Evolutionary conservation across 2,113 vertebrate species (phyloP).

Genomic region (Tenebrosternarchus preto): DNA sequence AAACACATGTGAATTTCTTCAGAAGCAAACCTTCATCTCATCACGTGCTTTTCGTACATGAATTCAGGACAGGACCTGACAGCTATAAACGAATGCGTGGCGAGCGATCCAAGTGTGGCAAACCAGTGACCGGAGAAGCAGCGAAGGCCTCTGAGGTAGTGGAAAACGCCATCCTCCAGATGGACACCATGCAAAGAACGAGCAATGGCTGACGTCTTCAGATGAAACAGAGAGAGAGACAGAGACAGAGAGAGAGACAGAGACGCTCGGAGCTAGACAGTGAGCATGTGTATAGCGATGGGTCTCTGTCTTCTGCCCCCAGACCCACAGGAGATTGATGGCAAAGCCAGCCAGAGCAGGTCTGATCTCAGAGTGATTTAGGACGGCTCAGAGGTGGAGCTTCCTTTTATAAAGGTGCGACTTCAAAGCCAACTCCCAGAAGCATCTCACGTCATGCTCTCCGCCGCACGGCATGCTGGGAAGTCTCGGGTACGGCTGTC

Average conservation of each 20-base stretch:
- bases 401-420: constrained; percentile 43
- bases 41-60: no score
- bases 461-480: background rate
- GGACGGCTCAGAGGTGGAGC: constrained; percentile 38
- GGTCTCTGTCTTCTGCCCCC: no score
- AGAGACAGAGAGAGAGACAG: background rate
- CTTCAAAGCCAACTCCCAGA: constrained; percentile 63
- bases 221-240: background rate
- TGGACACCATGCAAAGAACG: background rate
- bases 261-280: background rate
- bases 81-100: no score
- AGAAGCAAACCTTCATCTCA: no score
- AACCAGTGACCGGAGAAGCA: background rate
- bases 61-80: no score
- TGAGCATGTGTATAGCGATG: background rate
- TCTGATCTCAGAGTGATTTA: constrained; percentile 54
- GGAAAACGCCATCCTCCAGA: background rate
- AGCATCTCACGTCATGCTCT: constrained; percentile 33
- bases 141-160: background rate
- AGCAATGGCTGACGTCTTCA: background rate
- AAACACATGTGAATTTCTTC: background rate
- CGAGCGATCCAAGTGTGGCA: no score
- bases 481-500: background rate
- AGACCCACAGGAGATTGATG: constrained; percentile 52
- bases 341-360: background rate